Evolutionary conservation across 2,888 invertebrate genomes (phyloP), one percentile per base, ranked within the genome.

Genomic region (Ellobium chinense): DNA sequence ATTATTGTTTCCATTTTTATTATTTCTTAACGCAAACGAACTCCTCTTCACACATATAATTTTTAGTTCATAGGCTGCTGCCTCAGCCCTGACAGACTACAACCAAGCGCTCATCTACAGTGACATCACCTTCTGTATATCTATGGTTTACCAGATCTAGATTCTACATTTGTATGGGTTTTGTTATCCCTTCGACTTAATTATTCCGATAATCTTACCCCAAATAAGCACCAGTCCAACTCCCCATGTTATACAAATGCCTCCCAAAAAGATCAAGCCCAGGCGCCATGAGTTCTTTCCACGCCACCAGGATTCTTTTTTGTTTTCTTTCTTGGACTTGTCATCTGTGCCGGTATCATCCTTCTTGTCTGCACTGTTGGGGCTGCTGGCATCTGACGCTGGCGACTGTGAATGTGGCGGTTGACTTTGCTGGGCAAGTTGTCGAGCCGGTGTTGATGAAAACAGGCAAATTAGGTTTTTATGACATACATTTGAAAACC

Each of bases 281-380:
- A 88, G 70, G 77, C 90, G 91, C 91, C 91, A 91, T 1, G 89
- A 88, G 85, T 91, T 88, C 78, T 88, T 88, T 12, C 89, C 88
- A 21, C 86, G 85, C 89, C 89, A 89, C 65, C 73, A 85, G 31
- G 87, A 85, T n/a, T 86, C 85, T 58, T 80, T 80, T 85, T 78
- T 73, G 24, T 58, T 60, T 24, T 65, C 77, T 54, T n/a, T 21
- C 2, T 69, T 46, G 18, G 78, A 62, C 39, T 75, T 75, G 14
- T 66, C 69, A 62, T 62, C 54, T 31, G 68, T 29, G 12, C 46
- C 29, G 18, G 36, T 21, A 12, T 78, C 69, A 0, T 78, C 72
- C 37, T 65, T 72, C 14, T 78, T 68, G 9, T 24, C 68, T 5
- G 24, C 24, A 2, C 14, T 12, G 14, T n/a, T n/a, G 24, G 31